Base-by-base conservation (phyloP, 2,888 invertebrate genomes). In the Heliconius ethilla region DNA sequence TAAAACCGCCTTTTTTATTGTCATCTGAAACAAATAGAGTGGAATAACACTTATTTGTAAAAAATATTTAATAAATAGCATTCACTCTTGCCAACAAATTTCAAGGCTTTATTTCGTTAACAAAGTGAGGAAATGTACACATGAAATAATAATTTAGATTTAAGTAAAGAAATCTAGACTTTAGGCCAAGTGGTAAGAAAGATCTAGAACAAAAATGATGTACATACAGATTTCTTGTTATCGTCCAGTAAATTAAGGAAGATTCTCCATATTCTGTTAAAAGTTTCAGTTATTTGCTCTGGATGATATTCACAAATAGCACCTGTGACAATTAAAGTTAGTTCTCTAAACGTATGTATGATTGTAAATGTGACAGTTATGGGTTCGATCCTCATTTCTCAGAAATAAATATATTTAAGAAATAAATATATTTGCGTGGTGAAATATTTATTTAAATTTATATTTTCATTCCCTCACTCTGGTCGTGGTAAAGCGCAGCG, bases 241-340 rank as follows among this genome's bases (percentile, higher is more conserved):
- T 83, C 82, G 4, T 87, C 88, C 27, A 92, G 76, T 70, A 90
- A 80, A 33, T 87, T 88, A 0, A 91, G 81, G 51, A 86, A 91
- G 0, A 87, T 85, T 11, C 90, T 80, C 92, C 91, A 91, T 55
- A 92, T 84, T 25, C 81, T 85, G 0, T 76, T 82, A 6, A 82
- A 80, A 0, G 89, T 82, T 0, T 87, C 85, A 0, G 83, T 81
- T 0, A 91, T 85, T 0, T 79, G 63, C 4, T 87, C 88, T 0
- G 91, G 91, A 3, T 88, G 87, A 22, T 87, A 80, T 55, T 88
- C 88, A 51, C 90, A 90, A 74, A 92, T 86, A 6, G 86, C 85
- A 45, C 92, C 92, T 92, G 83, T 2, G 85, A 82, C 4, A 37
- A 13, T 55, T 10, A 22, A 51, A 27, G 5, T 51, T 63, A n/a